Conservation (phyloP, 2,888 invertebrate species). For the Heliconius ismenius region DNA sequence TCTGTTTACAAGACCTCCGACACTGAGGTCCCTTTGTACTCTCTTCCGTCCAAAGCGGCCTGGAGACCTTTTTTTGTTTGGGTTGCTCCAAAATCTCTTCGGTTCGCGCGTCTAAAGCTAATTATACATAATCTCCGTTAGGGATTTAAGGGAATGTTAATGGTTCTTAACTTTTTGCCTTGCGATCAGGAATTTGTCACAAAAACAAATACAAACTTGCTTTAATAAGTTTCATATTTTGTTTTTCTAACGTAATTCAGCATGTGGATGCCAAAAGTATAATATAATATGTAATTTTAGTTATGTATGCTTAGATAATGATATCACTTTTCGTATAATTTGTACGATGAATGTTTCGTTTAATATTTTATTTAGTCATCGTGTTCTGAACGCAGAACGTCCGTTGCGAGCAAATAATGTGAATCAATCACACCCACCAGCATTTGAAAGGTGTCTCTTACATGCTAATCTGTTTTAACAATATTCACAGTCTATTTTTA, state of each 20-base stretch:
- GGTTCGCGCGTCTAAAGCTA: constrained; percentile 47
- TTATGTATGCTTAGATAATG: constrained; percentile 48
- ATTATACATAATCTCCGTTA: constrained; percentile 46
- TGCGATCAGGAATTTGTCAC: constrained; percentile 41
- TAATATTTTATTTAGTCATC: constrained; percentile 36
- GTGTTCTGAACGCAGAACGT: constrained; percentile 38
- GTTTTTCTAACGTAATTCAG: background rate
- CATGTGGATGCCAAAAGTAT: background rate
- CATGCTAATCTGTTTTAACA: constrained; percentile 31
- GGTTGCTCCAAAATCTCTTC: constrained; percentile 54
- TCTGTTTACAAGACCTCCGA: constrained; percentile 79
- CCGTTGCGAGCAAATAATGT: constrained; percentile 40
- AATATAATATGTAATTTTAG: background rate
- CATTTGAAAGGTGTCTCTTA: constrained; percentile 41
- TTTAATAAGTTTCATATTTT: constrained; percentile 1
- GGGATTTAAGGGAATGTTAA: constrained; percentile 43
- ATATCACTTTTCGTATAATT: constrained; percentile 49
- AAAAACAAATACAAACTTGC: constrained; percentile 17
- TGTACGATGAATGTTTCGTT: constrained; percentile 36
- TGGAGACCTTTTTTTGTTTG: constrained; percentile 74
- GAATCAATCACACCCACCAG: constrained; percentile 46
- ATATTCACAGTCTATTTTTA: constrained; percentile 32
- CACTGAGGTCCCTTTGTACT: constrained; percentile 69
- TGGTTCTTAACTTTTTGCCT: constrained; percentile 41
- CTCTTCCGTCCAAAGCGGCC: constrained; percentile 55